phyloP scores from a whole-genome alignment of 2,113 vertebrate species.

The Triplophysa dalaica region DNA sequence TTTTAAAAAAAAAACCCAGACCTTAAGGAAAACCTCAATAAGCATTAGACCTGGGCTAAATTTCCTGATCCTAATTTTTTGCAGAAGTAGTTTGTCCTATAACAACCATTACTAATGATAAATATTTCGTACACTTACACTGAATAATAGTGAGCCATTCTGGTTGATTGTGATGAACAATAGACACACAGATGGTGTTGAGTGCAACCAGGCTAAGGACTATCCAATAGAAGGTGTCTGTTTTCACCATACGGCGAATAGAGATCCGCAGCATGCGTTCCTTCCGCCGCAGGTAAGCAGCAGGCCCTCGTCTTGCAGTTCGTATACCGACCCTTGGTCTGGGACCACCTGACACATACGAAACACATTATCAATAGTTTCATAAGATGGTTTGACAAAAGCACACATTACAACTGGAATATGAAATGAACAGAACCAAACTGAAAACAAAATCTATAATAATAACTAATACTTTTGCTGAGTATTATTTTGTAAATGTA shows the following conservation, averaged over 20 bases:
- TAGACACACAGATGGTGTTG: conserved; percentile 97
- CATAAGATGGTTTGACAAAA: neutral
- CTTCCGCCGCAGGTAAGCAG: conserved; percentile 94
- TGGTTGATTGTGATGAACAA: conserved; percentile 97
- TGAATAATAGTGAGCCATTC: conserved; percentile 95
- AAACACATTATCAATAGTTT: neutral
- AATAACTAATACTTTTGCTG: too few species aligned
- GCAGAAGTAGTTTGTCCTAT: too few species aligned
- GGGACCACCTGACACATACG: conserved; percentile 78
- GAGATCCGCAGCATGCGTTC: conserved; percentile 95
- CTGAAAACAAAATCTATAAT: too few species aligned
- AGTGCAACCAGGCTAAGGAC: conserved; percentile 94
- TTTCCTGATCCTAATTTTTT: too few species aligned
- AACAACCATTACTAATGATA: neutral
- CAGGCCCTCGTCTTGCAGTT: conserved; percentile 84
- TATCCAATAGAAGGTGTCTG: conserved; percentile 95
- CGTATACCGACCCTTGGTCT: conserved; percentile 91
- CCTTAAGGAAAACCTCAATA: too few species aligned
- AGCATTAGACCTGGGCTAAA: too few species aligned
- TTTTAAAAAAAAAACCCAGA: too few species aligned
- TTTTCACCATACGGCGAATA: conserved; percentile 97
- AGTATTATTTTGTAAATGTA: too few species aligned
- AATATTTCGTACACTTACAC: conserved; percentile 78
- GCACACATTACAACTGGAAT: too few species aligned
- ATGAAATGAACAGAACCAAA: too few species aligned